Base-by-base conservation (phyloP, 2,888 invertebrate species). In the Gymnosoma rotundatum region DNA sequence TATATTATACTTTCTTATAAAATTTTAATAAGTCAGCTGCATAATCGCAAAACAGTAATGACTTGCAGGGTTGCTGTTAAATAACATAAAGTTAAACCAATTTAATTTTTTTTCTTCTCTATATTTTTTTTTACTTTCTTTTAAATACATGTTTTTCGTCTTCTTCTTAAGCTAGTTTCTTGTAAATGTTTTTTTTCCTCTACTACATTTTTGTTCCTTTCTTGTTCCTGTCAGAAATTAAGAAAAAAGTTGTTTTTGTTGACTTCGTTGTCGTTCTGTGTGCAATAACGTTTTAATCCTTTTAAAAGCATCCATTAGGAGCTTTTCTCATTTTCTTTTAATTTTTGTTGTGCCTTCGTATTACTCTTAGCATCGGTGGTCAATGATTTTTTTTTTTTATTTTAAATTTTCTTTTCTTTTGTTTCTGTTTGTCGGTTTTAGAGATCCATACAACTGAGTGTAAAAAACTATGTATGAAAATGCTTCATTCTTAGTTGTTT, bases 301-400 rank as follows among this genome's bases (percentile, higher is more conserved):
- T 84, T 84, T 84, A 84, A 84, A 81, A 84, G 84, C 84, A 78
- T 84, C 84, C 84, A 84, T 84, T 84, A 84, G 74, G 78, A 84
- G 63, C 81, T 84, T 75, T 64, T 74, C 73, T 78, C 69, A 16
- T 63, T 61, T 79, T 69, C 56, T 78, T 72, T 63, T 70, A 54
- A 36, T 38, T 75, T 75, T 73, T 48, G 69, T 14, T 52, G 42
- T 54, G 38, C 60, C 38, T 76, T 70, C 69, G 48, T 63, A 58
- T 56, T 66, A 56, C 54, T 72, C 48, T 69, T 78, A 64, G 70
- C 16, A 58, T 78, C 66, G 78, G 45, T 81, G 84, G 84, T 84
- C 84, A 84, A 70, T 78, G 81, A 74, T 84, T 78, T 50, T 58
- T 25, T 42, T 42, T 72, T 67, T 18, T 48, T 21, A 42, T 78